Evolutionary conservation across 2,113 vertebrate genomes (phyloP).

Genomic region (Osmerus mordax): DNA sequence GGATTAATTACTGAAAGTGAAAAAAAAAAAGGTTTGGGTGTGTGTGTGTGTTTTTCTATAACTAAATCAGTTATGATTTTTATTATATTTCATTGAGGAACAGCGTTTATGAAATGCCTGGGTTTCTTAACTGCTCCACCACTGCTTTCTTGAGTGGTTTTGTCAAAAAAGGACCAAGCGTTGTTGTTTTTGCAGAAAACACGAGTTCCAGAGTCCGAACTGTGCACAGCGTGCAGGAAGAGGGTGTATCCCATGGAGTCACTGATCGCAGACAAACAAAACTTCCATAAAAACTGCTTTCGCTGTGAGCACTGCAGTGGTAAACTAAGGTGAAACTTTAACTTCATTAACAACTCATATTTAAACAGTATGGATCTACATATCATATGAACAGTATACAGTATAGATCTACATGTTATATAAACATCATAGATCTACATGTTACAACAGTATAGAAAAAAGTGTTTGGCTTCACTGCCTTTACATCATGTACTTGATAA

Average conservation of each 20-base stretch:
- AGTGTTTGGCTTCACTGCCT: not conserved
- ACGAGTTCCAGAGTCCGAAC: conserved; percentile 86
- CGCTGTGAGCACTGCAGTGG: conserved; percentile 89
- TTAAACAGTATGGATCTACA: too few relatives aligned
- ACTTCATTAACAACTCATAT: too few relatives aligned
- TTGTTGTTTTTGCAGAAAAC: conserved; percentile 77
- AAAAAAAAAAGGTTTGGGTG: too few relatives aligned
- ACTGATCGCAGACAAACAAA: conserved; percentile 89
- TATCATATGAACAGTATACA: not conserved
- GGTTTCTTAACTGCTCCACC: not conserved
- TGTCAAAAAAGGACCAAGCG: not conserved
- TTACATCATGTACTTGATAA: not conserved
- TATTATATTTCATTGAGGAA: too few relatives aligned
- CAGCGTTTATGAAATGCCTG: too few relatives aligned
- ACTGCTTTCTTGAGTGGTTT: not conserved
- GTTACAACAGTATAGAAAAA: not conserved
- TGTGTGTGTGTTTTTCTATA: too few relatives aligned
- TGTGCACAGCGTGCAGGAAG: conserved; percentile 87
- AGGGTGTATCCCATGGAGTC: conserved; percentile 96
- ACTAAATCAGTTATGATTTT: too few relatives aligned
- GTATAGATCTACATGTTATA: not conserved
- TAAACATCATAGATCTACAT: not conserved
- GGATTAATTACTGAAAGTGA: not conserved
- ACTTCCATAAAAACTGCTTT: conserved; percentile 96
- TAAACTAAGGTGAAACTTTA: conserved; percentile 82